Conservation (phyloP, 2,797 vertebrate genomes). For the Anas flavirostris region DNA sequence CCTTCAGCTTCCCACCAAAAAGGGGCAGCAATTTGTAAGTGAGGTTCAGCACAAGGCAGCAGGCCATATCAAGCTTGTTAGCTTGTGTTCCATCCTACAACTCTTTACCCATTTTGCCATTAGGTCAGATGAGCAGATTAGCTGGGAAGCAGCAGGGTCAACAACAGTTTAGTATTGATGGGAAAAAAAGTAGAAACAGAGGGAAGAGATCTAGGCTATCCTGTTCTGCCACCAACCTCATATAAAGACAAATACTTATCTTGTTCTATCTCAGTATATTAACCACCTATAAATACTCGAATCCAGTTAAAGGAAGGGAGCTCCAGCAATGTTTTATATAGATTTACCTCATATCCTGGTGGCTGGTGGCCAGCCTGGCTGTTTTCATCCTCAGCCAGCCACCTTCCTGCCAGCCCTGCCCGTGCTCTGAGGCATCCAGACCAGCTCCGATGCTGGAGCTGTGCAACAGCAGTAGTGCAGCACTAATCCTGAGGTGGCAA, state of each 20-base stretch:
- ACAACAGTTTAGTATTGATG: rapidly evolving
- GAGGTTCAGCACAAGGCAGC: background rate
- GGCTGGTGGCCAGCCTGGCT: background rate
- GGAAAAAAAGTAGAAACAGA: background rate
- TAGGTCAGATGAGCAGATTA: background rate
- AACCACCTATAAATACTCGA: background rate
- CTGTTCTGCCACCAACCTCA: background rate
- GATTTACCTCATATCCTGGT: background rate
- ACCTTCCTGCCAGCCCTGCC: background rate
- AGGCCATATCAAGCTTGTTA: rapidly evolving
- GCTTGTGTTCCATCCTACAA: background rate
- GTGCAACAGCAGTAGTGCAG: background rate
- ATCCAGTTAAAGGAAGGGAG: background rate
- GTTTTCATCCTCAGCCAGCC: rapidly evolving
- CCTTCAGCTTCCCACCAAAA: background rate
- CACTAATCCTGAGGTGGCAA: background rate
- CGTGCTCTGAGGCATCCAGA: background rate
- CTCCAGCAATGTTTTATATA: background rate
- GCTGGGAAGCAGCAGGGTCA: background rate
- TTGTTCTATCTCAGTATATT: background rate
- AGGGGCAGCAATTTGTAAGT: background rate
- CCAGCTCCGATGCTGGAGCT: background rate
- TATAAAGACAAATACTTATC: background rate
- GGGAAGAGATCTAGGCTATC: background rate
- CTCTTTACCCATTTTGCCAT: background rate